Evolutionary conservation across 2,888 invertebrate genomes (phyloP).

Genomic region (Pristionchus mayeri): DNA sequence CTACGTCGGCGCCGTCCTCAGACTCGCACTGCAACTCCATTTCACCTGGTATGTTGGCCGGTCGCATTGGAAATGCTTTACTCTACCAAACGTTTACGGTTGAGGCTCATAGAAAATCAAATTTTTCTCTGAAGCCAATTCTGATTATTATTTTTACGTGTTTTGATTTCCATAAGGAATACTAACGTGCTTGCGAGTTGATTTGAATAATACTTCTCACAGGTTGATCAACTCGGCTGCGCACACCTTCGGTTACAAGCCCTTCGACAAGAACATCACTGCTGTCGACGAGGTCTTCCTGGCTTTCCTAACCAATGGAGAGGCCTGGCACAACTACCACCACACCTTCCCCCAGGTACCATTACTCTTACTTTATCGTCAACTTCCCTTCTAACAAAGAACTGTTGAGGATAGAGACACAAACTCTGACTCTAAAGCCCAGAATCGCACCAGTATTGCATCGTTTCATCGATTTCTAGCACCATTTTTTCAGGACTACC

Average conservation of each 20-base stretch:
- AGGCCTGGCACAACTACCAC: constrained; percentile 80
- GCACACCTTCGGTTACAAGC: constrained; percentile 90
- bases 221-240: constrained; percentile 90
- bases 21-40: constrained; percentile 89
- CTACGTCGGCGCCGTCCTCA: constrained; percentile 85
- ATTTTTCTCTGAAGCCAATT: no score
- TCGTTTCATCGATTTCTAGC: neutral
- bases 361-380: no score
- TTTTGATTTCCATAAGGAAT: no score
- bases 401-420: no score
- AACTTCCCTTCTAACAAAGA: no score
- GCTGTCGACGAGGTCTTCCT: constrained; percentile 73
- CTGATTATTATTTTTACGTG: no score
- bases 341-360: constrained; percentile 79
- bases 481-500: constrained; percentile 62
- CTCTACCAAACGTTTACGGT: no score
- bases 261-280: constrained; percentile 85
- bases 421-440: no score
- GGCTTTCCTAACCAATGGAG: constrained; percentile 73
- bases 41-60: constrained; percentile 85
- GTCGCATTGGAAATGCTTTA: no score
- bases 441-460: no score
- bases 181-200: no score
- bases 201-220: neutral
- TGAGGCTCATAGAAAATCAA: no score